phyloP scores from a whole-genome alignment of 2,888 invertebrate species.

The Drosophila mayaguana region DNA sequence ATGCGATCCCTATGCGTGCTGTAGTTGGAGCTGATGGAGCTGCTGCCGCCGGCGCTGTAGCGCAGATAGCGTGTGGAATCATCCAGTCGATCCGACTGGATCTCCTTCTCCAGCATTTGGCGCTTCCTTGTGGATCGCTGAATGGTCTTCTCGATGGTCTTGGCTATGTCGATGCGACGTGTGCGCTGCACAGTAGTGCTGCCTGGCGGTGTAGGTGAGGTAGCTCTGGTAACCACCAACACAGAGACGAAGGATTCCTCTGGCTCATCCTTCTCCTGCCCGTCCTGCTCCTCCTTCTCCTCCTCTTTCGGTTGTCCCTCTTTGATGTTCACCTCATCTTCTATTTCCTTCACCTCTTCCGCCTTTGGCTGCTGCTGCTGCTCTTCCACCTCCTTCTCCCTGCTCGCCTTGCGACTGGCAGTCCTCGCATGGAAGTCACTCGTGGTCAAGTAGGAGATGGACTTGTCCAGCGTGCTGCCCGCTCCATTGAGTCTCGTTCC shows the following conservation, averaged over 20 bases:
- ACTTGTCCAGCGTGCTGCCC: conserved; percentile 67
- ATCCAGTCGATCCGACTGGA: conserved; percentile 90
- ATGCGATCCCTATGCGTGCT: conserved; percentile 84
- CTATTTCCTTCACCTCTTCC: conserved; percentile 11
- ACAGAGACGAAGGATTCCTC: conserved; percentile 86
- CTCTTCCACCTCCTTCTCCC: conserved; percentile 81
- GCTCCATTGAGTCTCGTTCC: conserved; percentile 35
- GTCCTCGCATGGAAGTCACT: conserved; percentile 84
- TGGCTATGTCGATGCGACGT: conserved; percentile 90
- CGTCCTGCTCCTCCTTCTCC: neutral
- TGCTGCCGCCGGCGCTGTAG: conserved; percentile 87
- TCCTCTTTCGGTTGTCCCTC: neutral
- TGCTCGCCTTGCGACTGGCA: conserved; percentile 79
- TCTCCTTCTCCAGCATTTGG: conserved; percentile 89
- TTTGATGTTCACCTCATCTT: conserved; percentile 14
- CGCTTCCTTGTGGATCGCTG: conserved; percentile 87
- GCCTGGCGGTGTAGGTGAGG: conserved; percentile 90
- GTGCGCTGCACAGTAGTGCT: conserved; percentile 87
- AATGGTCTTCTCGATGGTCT: conserved; percentile 90
- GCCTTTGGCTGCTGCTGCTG: conserved; percentile 21
- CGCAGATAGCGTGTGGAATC: conserved; percentile 89
- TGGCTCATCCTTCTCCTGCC: neutral
- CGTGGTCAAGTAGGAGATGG: conserved; percentile 83
- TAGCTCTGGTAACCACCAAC: conserved; percentile 90
- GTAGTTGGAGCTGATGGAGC: conserved; percentile 85